Base-by-base conservation (phyloP, 2,888 invertebrate species). In the Nomada goodeniana region DNA sequence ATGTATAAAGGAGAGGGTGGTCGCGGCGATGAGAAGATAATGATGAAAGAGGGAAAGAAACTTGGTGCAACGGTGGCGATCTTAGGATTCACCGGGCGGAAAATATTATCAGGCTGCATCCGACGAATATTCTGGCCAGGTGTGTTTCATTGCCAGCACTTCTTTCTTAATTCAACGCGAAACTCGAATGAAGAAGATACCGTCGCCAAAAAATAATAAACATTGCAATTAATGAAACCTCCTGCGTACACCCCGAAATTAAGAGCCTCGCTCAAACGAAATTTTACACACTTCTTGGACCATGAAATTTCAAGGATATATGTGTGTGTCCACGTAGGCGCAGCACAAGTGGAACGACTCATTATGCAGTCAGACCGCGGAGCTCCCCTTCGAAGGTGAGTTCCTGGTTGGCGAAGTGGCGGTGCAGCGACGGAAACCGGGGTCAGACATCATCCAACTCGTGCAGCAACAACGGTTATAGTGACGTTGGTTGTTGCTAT, bases 331-430 rank as follows among this genome's bases (percentile, higher is more conserved):
- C 44, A 61, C 23, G 78, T 13, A 61, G 59, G 60, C 36, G 59
- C n/a, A 65, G 71, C 83, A 83, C 86, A 89, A 90, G 90, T 90
- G 86, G 87, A 85, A 88, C 82, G 86, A 87, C 86, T 91, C 89
- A 86, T 91, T 91, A 91, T 85, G 88, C 84, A 90, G 88, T 89
- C 90, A 84, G 89, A 80, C 80, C 61, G 60, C n/a, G 77, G 65
- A 75, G 78, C 80, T 79, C 78, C 50, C 59, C 85, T 83, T 90
- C 89, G 89, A 91, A 90, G 90, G 84, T 73, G 69, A 73, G 82
- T n/a, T 55, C 64, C 47, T 44, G 73, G 82, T 75, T 86, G 60
- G 78, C 69, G 64, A 61, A 79, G 75, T 71, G 20, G 26, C 81
- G 60, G 44, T 18, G 23, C 76, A 83, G 64, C 80, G 82, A 72